Evolutionary conservation across 2,888 invertebrate species (phyloP).

Genomic region (Stegophylla sp.): DNA sequence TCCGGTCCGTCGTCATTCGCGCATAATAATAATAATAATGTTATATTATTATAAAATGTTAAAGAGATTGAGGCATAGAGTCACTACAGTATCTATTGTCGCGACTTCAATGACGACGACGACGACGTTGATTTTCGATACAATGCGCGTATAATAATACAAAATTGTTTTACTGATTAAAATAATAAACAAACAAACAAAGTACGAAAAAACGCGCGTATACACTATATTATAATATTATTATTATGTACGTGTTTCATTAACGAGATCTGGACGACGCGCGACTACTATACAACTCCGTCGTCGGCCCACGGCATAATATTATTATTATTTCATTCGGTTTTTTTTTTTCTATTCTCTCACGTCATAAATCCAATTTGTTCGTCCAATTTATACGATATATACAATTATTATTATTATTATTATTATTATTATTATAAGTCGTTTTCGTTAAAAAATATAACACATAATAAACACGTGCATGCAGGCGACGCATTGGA

Average conservation of each 20-base stretch:
- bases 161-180: conserved; percentile 37
- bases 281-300: no score
- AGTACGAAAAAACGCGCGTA: conserved; percentile 24
- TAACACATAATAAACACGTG: no score
- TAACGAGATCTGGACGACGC: conserved; percentile 24
- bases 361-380: background rate
- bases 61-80: no score
- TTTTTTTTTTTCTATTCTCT: background rate
- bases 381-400: no score
- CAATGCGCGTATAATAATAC: background rate
- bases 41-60: no score
- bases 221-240: no score
- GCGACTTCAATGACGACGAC: background rate
- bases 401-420: no score
- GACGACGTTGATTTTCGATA: no score
- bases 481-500: no score
- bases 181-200: conserved; percentile 54
- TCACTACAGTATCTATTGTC: conserved; percentile 24
- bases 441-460: background rate
- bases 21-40: no score
- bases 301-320: background rate
- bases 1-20: conserved; percentile 9
- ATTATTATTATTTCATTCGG: background rate
- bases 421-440: background rate
- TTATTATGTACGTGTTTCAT: conserved; percentile 39